phyloP scores from a whole-genome alignment of 1,140 invertebrate species.

The Drosophila arizonae region DNA sequence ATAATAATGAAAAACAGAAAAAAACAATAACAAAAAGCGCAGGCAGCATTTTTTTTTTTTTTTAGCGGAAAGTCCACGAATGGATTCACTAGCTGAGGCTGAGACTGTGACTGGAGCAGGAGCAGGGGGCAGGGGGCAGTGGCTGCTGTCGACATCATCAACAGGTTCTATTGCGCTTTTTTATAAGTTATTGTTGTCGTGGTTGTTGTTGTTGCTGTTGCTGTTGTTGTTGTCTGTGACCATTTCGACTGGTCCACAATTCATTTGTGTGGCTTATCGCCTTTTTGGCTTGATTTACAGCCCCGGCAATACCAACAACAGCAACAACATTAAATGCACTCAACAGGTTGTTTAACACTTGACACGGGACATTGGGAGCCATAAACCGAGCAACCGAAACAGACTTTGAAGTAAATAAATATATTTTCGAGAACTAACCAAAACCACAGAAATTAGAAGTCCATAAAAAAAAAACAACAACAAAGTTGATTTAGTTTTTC shows the following conservation, averaged over 20 bases:
- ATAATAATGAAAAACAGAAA: slow-evolving; percentile 6
- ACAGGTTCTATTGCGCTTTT: slow-evolving; percentile 47
- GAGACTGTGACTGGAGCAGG: background rate
- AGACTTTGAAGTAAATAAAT: background rate
- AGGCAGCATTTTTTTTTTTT: slow-evolving; percentile 32
- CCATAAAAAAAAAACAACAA: background rate
- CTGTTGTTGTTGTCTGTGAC: slow-evolving; percentile 36
- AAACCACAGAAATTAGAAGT: no score
- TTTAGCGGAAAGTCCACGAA: slow-evolving; percentile 42
- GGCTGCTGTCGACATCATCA: slow-evolving; percentile 34
- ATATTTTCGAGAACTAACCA: no score
- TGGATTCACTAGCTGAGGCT: slow-evolving; percentile 13
- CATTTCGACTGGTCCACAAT: slow-evolving; percentile 61
- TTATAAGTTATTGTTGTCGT: slow-evolving; percentile 12
- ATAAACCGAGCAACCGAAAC: slow-evolving; percentile 9
- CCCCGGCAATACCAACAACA: slow-evolving; percentile 47
- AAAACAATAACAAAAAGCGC: slow-evolving; percentile 30
- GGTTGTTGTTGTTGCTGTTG: slow-evolving; percentile 11
- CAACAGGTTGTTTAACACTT: slow-evolving; percentile 51
- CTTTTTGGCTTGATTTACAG: slow-evolving; percentile 78
- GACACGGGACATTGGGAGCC: slow-evolving; percentile 12
- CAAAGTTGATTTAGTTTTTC: background rate
- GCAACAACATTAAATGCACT: slow-evolving; percentile 44
- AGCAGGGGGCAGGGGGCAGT: background rate
- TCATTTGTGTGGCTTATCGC: slow-evolving; percentile 76